These are phyloP conservation scores for Liposcelis brunnea DNA, from an alignment of 2,888 invertebrate genomes.

Conservation along the genomic window DNA sequence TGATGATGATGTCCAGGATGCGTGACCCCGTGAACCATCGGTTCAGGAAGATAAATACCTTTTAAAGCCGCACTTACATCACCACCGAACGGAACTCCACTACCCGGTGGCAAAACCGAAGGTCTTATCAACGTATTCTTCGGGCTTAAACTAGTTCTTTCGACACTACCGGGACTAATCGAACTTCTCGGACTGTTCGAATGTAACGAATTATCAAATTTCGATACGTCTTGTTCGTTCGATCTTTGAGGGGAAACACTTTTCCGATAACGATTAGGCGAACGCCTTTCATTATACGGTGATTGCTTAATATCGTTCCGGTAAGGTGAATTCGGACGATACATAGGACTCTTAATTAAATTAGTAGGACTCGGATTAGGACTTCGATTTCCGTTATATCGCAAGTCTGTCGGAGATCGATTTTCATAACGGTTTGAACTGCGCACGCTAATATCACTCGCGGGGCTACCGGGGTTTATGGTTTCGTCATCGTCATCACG, in stretches of 20 bases:
- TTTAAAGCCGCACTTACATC: conserved; percentile 29
- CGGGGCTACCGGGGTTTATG: conserved; percentile 1
- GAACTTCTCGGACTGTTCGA: neutral
- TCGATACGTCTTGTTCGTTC: neutral
- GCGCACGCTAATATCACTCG: too few relatives aligned
- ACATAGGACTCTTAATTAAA: neutral
- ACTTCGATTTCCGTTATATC: too few relatives aligned
- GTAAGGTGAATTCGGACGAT: too few relatives aligned
- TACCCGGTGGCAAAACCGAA: conserved; percentile 23
- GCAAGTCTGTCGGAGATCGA: neutral
- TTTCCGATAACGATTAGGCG: neutral
- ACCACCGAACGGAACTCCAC: conserved; percentile 28
- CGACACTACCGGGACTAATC: conserved; percentile 1
- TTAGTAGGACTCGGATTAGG: neutral
- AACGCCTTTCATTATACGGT: too few relatives aligned
- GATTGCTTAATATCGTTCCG: too few relatives aligned
- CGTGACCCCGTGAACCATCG: conserved; percentile 23
- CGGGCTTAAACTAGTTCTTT: neutral
- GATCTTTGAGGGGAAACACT: neutral
- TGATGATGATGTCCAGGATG: conserved; percentile 40
- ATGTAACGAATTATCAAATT: too few relatives aligned
- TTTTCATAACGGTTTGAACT: neutral
- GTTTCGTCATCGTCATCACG: neutral
- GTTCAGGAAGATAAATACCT: conserved; percentile 22
- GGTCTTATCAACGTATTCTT: conserved; percentile 18